Percentiles rank a stretch among this genome's conserved stretches.
Conservation (phyloP, 2,113 vertebrate genomes). For the Sapajus apella region DNA sequence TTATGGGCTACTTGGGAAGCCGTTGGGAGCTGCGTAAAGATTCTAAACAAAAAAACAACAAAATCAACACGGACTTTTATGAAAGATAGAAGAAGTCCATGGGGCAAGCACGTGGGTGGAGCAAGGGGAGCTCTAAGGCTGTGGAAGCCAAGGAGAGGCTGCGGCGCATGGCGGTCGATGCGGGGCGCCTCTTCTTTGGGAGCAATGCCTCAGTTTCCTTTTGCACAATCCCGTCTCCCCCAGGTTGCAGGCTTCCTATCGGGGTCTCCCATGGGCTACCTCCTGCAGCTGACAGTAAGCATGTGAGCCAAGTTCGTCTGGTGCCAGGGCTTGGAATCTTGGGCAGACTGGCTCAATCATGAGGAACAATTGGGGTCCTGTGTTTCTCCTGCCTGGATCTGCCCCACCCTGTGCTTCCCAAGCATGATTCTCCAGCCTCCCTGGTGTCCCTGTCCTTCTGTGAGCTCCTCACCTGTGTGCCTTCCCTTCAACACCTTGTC, state of each 20-base stretch:
- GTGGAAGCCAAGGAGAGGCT: neutral
- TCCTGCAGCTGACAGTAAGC: neutral
- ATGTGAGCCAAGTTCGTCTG: neutral
- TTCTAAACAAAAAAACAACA: neutral
- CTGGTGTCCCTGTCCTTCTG: neutral
- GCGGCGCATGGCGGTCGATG: neutral
- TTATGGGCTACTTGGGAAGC: neutral
- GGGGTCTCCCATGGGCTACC: neutral
- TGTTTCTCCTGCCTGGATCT: neutral
- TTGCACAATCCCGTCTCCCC: neutral
- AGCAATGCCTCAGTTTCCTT: neutral
- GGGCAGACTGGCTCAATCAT: neutral
- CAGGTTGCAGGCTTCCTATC: neutral
- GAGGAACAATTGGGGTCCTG: neutral
- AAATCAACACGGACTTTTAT: neutral
- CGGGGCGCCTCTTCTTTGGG: neutral
- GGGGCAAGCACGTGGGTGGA: neutral
- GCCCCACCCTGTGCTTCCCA: neutral
- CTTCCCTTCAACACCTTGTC: neutral
- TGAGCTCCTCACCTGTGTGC: neutral
- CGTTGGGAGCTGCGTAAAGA: accelerated
- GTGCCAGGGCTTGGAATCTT: neutral
- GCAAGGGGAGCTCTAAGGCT: neutral
- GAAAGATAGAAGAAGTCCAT: neutral
- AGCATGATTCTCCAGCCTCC: neutral